These are phyloP conservation scores for Nyctereutes procyonoides DNA, from an alignment of 2,113 vertebrate genomes.

Conservation along the genomic window DNA sequence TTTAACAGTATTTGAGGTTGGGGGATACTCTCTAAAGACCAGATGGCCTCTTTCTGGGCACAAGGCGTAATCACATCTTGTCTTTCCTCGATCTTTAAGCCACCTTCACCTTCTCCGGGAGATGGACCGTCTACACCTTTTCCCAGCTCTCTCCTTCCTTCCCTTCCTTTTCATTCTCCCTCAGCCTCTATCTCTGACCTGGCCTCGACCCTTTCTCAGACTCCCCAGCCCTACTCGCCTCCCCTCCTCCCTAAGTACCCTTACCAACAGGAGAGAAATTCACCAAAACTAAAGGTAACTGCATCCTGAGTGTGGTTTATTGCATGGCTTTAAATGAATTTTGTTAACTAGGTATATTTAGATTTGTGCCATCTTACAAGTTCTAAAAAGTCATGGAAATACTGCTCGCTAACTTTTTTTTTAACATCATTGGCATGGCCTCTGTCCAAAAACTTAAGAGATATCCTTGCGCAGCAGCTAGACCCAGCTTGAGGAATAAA, in stretches of 20 bases:
- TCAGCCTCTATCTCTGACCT: constrained; percentile 79
- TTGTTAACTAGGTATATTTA: constrained; percentile 58
- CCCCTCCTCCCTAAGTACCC: constrained; percentile 87
- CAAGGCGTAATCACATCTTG: constrained; percentile 64
- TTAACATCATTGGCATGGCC: constrained; percentile 70
- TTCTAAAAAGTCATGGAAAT: constrained; percentile 50
- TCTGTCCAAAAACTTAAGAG: background rate
- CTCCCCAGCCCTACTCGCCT: constrained; percentile 82
- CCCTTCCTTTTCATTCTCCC: constrained; percentile 79
- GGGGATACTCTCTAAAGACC: background rate
- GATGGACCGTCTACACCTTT: constrained; percentile 73
- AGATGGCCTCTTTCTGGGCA: background rate
- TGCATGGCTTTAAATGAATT: constrained; percentile 62
- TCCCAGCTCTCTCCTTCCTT: constrained; percentile 75
- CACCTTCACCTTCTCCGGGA: constrained; percentile 77
- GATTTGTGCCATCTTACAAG: constrained; percentile 49
- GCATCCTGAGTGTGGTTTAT: constrained; percentile 76
- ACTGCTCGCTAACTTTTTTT: constrained; percentile 79
- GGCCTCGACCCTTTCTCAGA: constrained; percentile 70
- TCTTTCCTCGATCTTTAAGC: constrained; percentile 85
- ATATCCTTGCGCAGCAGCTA: background rate
- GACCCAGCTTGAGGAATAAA: background rate
- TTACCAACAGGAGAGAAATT: constrained; percentile 88
- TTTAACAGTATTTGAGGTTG: background rate
- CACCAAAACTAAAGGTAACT: constrained; percentile 94